phyloP scores from a whole-genome alignment of 2,888 invertebrate genomes.

The Lycia hirtaria region DNA sequence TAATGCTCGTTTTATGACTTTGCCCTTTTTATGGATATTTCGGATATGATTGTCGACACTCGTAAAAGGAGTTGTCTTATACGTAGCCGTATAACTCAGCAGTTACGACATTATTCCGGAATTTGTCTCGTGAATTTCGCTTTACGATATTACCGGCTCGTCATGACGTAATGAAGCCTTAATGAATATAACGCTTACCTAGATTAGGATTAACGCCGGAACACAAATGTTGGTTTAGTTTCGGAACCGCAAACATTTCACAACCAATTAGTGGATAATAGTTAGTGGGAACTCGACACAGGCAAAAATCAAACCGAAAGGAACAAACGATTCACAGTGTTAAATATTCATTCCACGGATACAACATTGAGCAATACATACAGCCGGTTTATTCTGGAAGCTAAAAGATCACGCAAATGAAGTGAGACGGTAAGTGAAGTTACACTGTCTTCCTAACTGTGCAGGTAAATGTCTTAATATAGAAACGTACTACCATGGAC shows the following conservation, averaged over 20 bases:
- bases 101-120: constrained; percentile 33
- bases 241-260: constrained; percentile 43
- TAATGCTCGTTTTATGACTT: constrained; percentile 75
- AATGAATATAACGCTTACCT: constrained; percentile 26
- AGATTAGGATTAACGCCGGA: constrained; percentile 17
- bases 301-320: constrained; percentile 42
- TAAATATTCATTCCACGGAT: constrained; percentile 34
- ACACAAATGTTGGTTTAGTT: constrained; percentile 25
- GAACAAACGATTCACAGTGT: constrained; percentile 33
- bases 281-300: constrained; percentile 50
- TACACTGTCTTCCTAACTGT: no score
- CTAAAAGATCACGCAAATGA: no score
- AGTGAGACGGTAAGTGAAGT: no score
- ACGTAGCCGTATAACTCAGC: constrained; percentile 53
- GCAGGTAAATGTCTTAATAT: no score
- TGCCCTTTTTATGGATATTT: constrained; percentile 75
- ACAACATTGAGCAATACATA: constrained; percentile 29
- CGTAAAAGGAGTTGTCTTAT: constrained; percentile 67
- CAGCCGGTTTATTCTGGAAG: no score
- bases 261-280: constrained; percentile 51
- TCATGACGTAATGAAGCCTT: constrained; percentile 13
- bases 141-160: constrained; percentile 23
- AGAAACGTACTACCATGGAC: no score
- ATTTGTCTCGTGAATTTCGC: constrained; percentile 32
- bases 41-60: constrained; percentile 74